These are phyloP conservation scores for Mormyrus iriodes DNA, from an alignment of 2,113 vertebrate genomes.

Conservation along the genomic window DNA sequence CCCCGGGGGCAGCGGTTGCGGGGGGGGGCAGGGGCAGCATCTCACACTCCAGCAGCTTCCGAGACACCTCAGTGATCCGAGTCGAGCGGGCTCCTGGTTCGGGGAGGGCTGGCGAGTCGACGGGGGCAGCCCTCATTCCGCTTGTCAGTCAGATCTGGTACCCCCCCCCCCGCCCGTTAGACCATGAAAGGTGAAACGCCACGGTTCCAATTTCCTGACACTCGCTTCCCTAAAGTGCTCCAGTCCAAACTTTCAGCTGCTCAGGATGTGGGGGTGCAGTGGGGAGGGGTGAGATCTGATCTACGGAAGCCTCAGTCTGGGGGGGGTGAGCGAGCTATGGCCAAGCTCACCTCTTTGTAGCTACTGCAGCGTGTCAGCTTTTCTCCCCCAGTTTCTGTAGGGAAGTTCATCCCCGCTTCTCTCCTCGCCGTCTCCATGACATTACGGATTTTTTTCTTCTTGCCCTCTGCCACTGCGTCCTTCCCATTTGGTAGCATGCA, in stretches of 20 bases:
- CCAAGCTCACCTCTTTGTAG: not conserved
- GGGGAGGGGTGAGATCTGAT: not conserved
- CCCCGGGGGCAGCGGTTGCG: not conserved
- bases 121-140: not conserved
- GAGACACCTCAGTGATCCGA: not conserved
- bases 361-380: not conserved
- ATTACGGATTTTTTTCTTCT: not conserved
- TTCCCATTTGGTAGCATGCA: not conserved
- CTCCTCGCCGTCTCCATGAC: not conserved
- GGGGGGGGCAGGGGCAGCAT: no score
- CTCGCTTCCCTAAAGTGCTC: no score
- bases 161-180: no score
- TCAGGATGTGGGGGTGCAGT: not conserved
- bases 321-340: not conserved
- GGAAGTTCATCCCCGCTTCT: not conserved
- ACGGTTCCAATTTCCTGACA: no score
- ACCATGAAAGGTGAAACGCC: no score
- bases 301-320: not conserved
- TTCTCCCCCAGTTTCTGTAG: no score
- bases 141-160: not conserved
- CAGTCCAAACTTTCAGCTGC: no score
- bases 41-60: not conserved
- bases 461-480: not conserved
- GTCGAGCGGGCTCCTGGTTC: not conserved
- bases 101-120: not conserved